A percentile compares a stretch with the other conserved stretches of the same genome.
Conservation (phyloP, 1,140 invertebrate species). For the Zaprionus davidi region DNA sequence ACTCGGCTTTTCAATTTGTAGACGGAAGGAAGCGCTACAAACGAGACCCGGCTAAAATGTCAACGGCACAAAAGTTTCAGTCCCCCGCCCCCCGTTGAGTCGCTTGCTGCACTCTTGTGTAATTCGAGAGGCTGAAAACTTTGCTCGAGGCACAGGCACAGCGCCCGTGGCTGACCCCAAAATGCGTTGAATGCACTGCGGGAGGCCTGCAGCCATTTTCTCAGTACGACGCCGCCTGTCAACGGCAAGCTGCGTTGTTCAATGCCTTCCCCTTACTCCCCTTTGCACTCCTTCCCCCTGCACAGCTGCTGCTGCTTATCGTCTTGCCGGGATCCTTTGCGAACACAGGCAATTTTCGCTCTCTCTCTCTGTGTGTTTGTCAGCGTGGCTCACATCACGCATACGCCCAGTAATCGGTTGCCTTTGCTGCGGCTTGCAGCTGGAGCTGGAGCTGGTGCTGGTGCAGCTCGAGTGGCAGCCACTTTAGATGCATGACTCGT, state of each 20-base stretch:
- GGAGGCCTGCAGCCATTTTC: conserved; percentile 46
- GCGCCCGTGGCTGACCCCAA: conserved; percentile 51
- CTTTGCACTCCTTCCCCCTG: neutral
- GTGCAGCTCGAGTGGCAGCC: conserved; percentile 4
- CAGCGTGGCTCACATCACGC: conserved; percentile 56
- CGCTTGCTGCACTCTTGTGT: conserved; percentile 31
- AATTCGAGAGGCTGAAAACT: conserved; percentile 55
- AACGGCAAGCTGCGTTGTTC: conserved; percentile 38
- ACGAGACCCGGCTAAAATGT: conserved; percentile 49
- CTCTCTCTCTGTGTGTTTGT: conserved; percentile 34
- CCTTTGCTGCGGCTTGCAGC: neutral
- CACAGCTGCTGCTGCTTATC: conserved; percentile 44
- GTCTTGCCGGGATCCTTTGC: conserved; percentile 34
- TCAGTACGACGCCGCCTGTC: conserved; percentile 53
- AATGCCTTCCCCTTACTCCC: neutral
- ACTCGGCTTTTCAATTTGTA: conserved; percentile 65
- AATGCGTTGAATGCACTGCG: conserved; percentile 54
- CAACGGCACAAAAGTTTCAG: conserved; percentile 51
- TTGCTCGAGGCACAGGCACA: conserved; percentile 26
- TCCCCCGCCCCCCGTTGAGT: neutral
- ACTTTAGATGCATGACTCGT: conserved; percentile 10
- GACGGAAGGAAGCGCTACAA: conserved; percentile 55
- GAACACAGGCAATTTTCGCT: conserved; percentile 57
- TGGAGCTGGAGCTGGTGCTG: neutral
- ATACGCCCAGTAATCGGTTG: conserved; percentile 36